Evolutionary conservation across 2,797 vertebrate species (phyloP).

Genomic region (Galaxias olidus): DNA sequence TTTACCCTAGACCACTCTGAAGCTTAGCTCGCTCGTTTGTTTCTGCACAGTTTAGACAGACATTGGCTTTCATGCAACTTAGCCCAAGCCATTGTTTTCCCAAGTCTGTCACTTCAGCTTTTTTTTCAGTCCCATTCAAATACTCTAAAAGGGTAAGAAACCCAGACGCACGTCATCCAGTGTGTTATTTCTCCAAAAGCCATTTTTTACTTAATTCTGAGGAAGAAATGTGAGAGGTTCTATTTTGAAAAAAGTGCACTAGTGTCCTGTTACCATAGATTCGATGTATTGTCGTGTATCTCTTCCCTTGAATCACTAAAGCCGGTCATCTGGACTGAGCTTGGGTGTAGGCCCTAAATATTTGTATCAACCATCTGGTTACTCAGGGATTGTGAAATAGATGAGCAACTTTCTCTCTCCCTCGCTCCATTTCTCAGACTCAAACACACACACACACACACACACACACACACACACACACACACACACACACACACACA

Average conservation of each 20-base stretch:
- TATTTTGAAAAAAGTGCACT: too few species aligned
- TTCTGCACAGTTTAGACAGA: constrained; percentile 4
- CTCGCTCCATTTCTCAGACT: not conserved
- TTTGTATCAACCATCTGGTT: constrained; percentile 3
- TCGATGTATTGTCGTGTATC: too few species aligned
- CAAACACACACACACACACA: constrained; percentile 1
- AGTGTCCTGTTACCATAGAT: too few species aligned
- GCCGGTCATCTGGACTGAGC: not conserved
- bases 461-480: not conserved
- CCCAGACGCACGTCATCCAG: too few species aligned
- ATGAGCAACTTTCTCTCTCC: not conserved
- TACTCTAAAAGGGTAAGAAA: not conserved
- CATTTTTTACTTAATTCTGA: too few species aligned
- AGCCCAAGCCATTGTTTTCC: constrained; percentile 2
- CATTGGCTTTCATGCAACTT: not conserved
- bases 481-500: constrained; percentile 11
- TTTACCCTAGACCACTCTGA: constrained; percentile 4
- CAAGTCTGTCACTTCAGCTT: not conserved
- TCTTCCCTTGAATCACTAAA: not conserved
- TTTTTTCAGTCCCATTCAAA: not conserved
- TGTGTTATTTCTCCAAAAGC: too few species aligned
- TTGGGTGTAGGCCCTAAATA: not conserved
- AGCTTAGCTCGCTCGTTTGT: not conserved
- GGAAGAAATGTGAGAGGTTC: too few species aligned
- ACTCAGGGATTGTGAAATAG: constrained; percentile 26